These are phyloP conservation scores for Macrotis lagotis DNA, from an alignment of 2,113 vertebrate genomes.

Conservation along the genomic window DNA sequence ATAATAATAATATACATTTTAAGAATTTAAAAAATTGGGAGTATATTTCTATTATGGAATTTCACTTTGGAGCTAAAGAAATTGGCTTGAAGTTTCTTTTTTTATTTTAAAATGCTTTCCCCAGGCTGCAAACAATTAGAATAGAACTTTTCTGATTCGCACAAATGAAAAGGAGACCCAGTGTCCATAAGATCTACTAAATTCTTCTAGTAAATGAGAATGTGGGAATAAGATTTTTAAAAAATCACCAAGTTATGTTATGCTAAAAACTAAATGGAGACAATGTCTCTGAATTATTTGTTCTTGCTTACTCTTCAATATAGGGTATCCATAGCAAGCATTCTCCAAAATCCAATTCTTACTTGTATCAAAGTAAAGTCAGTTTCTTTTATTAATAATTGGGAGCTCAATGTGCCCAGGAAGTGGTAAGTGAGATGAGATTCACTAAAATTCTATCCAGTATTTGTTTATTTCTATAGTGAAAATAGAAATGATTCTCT, in stretches of 20 bases:
- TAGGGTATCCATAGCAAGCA: conserved; percentile 33
- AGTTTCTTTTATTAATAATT: conserved; percentile 45
- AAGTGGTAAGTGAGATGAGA: conserved; percentile 4
- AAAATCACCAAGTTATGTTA: conserved; percentile 58
- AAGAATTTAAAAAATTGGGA: conserved; percentile 31
- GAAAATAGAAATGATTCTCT: conserved; percentile 38
- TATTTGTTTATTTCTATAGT: neutral
- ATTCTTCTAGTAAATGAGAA: conserved; percentile 64
- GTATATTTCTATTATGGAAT: conserved; percentile 63
- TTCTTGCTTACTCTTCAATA: conserved; percentile 51
- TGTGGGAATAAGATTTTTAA: conserved; percentile 30
- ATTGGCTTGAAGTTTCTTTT: conserved; percentile 53
- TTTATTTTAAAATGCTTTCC: conserved; percentile 45
- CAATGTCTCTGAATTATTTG: conserved; percentile 32
- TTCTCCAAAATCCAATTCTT: conserved; percentile 43
- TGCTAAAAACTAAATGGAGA: conserved; percentile 42
- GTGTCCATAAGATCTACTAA: conserved; percentile 57
- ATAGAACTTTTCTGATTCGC: conserved; percentile 47
- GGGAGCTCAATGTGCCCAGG: neutral
- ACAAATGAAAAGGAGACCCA: conserved; percentile 61
- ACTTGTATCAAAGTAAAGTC: conserved; percentile 38
- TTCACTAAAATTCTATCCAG: neutral
- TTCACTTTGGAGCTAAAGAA: conserved; percentile 61
- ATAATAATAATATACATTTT: conserved; percentile 63
- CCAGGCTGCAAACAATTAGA: conserved; percentile 55